Percentiles rank a stretch among this genome's conserved stretches.
phyloP scores from a whole-genome alignment of 2,888 invertebrate species.

The Matsumyia berberina region DNA sequence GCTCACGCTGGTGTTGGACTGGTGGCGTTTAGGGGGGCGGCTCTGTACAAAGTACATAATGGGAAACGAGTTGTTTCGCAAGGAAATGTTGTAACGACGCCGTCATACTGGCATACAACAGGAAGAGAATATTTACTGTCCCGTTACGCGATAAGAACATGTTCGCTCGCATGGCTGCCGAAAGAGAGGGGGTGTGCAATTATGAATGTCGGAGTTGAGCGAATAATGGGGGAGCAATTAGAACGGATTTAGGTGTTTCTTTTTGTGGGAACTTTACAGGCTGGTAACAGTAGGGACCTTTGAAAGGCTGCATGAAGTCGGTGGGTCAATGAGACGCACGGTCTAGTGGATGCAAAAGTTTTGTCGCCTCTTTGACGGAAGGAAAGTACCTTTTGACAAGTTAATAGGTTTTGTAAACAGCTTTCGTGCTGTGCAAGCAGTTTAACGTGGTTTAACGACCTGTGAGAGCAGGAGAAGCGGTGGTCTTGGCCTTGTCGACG shows the following conservation, averaged over 20 bases:
- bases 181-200: conserved; percentile 14
- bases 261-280: conserved; percentile 20
- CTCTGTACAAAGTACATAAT: too few relatives aligned
- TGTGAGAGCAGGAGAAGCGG: too few relatives aligned
- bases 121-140: conserved; percentile 66
- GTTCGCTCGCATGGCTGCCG: not conserved
- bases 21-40: conserved; percentile 6
- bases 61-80: conserved; percentile 59
- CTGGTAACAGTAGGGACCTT: conserved; percentile 10
- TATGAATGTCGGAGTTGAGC: conserved; percentile 51
- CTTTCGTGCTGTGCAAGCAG: too few relatives aligned
- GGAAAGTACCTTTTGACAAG: too few relatives aligned
- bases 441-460: too few relatives aligned
- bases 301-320: conserved; percentile 12
- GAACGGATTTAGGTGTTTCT: too few relatives aligned
- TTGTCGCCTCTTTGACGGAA: not conserved
- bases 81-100: conserved; percentile 42
- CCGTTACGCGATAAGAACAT: conserved; percentile 36
- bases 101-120: conserved; percentile 5
- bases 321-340: conserved; percentile 2
- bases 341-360: not conserved
- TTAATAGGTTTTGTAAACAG: too few relatives aligned
- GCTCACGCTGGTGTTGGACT: not conserved
- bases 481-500: too few relatives aligned
- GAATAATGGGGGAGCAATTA: conserved; percentile 11